Conservation (phyloP, 2,113 vertebrate species). For the Prionailurus viverrinus region DNA sequence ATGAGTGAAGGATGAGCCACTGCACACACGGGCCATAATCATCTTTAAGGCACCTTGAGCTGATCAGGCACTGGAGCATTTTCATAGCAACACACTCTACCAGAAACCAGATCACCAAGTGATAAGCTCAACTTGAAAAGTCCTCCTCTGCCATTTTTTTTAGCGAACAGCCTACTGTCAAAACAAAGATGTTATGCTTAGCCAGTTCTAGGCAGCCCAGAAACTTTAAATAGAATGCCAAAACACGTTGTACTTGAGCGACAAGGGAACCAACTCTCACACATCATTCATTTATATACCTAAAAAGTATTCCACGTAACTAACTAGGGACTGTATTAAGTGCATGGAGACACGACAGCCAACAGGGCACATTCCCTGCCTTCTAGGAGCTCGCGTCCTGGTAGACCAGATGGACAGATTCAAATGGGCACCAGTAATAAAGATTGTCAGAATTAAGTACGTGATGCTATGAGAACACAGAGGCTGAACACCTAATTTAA, state of each 20-base stretch:
- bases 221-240: conserved; percentile 70
- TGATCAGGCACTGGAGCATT: neutral
- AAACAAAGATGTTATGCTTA: conserved; percentile 75
- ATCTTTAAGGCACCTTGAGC: neutral
- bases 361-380: neutral
- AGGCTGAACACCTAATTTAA: neutral
- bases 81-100: neutral
- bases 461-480: neutral
- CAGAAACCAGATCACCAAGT: conserved; percentile 16
- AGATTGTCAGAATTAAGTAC: neutral
- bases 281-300: neutral
- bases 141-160: conserved; percentile 65
- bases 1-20: neutral
- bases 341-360: neutral
- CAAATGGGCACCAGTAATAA: neutral
- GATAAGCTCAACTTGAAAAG: conserved; percentile 71
- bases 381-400: neutral
- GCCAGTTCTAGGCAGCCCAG: conserved; percentile 62
- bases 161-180: conserved; percentile 57
- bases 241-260: conserved; percentile 26
- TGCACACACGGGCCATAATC: neutral
- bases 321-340: neutral
- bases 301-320: neutral
- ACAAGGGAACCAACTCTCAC: conserved; percentile 42
- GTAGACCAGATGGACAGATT: neutral